Conservation (phyloP, 1,140 invertebrate species). For the Goniozus legneri region DNA sequence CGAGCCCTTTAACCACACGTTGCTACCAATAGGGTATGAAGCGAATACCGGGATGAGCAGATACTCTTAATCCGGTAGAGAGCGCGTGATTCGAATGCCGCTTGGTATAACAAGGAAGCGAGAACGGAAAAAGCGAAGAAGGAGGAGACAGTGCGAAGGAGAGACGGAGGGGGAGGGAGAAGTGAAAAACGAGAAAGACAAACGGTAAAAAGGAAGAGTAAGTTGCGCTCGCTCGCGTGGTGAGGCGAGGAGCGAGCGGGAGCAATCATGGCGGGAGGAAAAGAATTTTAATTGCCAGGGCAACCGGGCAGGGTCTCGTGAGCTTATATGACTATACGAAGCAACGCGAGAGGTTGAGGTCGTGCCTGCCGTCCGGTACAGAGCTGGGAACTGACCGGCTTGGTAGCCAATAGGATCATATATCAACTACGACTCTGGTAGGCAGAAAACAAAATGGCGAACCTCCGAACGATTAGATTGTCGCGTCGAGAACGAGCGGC, state of each 20-base stretch:
- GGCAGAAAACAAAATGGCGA: slow-evolving; percentile 51
- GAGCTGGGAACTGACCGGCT: slow-evolving; percentile 44
- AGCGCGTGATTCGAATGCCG: too few species aligned
- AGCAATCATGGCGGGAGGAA: slow-evolving; percentile 38
- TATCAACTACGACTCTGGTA: slow-evolving; percentile 49
- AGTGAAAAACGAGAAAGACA: slow-evolving; percentile 8
- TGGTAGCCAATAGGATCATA: slow-evolving; percentile 54
- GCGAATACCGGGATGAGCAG: slow-evolving; percentile 26
- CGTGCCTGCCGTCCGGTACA: slow-evolving; percentile 40
- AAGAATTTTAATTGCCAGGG: slow-evolving; percentile 54
- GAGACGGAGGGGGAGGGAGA: slow-evolving; percentile 6
- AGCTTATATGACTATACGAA: slow-evolving; percentile 33
- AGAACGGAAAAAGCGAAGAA: neutral
- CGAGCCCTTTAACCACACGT: slow-evolving; percentile 24
- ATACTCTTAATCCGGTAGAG: slow-evolving; percentile 34
- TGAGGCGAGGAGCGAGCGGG: slow-evolving; percentile 28
- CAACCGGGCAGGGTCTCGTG: slow-evolving; percentile 22
- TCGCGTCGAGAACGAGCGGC: too few species aligned
- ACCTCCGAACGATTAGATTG: too few species aligned
- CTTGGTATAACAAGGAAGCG: too few species aligned
- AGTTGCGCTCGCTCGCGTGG: too few species aligned
- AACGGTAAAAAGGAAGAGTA: slow-evolving; percentile 13
- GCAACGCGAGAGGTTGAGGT: slow-evolving; percentile 44
- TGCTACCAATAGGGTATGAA: slow-evolving; percentile 31
- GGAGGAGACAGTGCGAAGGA: slow-evolving; percentile 4